These are phyloP conservation scores for Fulmarus glacialis DNA, from an alignment of 2,113 vertebrate genomes.

Conservation along the genomic window DNA sequence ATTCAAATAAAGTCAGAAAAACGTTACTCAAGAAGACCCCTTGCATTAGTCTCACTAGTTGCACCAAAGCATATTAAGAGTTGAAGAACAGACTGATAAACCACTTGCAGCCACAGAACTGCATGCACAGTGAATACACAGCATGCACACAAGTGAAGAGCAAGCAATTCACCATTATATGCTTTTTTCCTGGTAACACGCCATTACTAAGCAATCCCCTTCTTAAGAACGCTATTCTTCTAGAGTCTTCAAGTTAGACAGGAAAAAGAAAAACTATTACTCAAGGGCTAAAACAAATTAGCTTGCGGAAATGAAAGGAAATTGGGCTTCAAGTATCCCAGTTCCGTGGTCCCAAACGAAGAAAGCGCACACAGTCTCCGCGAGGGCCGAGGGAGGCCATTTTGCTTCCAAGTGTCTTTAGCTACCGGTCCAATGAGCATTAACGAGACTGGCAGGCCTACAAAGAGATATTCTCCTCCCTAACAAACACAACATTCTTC, in stretches of 20 bases:
- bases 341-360: rapidly evolving
- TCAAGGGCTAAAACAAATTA: background rate
- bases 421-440: background rate
- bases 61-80: no score
- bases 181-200: background rate
- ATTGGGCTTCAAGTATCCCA: background rate
- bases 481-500: background rate
- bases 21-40: rapidly evolving
- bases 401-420: background rate
- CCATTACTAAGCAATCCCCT: background rate
- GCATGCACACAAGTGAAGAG: background rate
- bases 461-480: background rate
- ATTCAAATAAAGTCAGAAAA: background rate
- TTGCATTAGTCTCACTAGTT: rapidly evolving
- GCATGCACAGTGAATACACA: rapidly evolving
- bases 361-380: rapidly evolving
- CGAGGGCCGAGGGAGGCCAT: no score
- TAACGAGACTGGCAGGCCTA: background rate
- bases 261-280: background rate
- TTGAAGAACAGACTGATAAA: background rate
- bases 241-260: background rate
- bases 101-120: background rate
- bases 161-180: rapidly evolving
- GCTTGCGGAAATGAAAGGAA: background rate
- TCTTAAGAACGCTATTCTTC: background rate